phyloP scores from a whole-genome alignment of 1,140 invertebrate genomes.

The Cyclina sinensis region DNA sequence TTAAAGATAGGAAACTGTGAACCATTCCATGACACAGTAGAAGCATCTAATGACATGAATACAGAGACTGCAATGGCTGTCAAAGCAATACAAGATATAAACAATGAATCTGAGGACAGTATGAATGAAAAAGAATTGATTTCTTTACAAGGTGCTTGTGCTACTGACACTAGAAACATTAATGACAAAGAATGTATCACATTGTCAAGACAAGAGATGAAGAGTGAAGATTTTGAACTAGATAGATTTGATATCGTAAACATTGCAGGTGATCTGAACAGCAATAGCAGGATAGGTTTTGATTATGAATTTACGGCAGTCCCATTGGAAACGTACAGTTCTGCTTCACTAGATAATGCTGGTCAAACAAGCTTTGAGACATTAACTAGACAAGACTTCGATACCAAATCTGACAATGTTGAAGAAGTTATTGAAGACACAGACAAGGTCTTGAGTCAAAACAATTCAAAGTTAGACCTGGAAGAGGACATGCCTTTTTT shows the following conservation, averaged over 20 bases:
- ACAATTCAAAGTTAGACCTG: neutral
- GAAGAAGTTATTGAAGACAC: neutral
- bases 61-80: conserved; percentile 21
- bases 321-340: too few species aligned
- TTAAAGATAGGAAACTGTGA: neutral
- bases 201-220: neutral
- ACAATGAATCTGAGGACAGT: neutral
- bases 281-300: neutral
- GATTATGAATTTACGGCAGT: too few species aligned
- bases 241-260: neutral
- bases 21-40: neutral
- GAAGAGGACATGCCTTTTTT: neutral
- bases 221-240: neutral
- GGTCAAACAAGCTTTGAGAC: too few species aligned
- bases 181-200: too few species aligned
- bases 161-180: too few species aligned
- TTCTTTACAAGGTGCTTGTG: neutral
- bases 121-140: neutral
- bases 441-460: neutral
- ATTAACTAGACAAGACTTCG: neutral
- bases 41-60: neutral
- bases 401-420: neutral
- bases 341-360: too few species aligned
- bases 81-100: conserved; percentile 9
- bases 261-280: neutral